phyloP scores from a whole-genome alignment of 2,797 vertebrate species.

The Anabas testudineus region DNA sequence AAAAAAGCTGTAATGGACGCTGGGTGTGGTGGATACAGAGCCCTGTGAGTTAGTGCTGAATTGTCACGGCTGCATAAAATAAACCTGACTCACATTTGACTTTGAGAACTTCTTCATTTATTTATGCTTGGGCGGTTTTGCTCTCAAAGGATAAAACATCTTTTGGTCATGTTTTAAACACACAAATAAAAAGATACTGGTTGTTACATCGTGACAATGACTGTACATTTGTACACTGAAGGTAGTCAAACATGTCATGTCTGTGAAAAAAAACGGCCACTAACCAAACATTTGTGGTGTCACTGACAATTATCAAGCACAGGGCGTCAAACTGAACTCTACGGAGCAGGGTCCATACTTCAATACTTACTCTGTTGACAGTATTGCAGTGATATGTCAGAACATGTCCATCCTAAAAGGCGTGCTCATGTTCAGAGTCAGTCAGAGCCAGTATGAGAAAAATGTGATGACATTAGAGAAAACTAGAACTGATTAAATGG shows the following conservation, averaged over 20 bases:
- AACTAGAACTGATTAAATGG: slow-evolving; percentile 1
- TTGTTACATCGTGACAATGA: slow-evolving; percentile 48
- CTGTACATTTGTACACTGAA: slow-evolving; percentile 79
- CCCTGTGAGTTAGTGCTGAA: no score
- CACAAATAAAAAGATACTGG: slow-evolving; percentile 26
- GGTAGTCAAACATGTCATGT: slow-evolving; percentile 26
- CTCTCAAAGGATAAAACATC: slow-evolving; percentile 52
- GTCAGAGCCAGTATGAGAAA: neutral
- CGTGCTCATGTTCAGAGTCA: slow-evolving; percentile 11
- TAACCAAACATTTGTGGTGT: neutral
- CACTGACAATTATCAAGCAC: slow-evolving; percentile 8
- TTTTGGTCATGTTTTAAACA: slow-evolving; percentile 37
- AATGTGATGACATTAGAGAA: slow-evolving; percentile 1
- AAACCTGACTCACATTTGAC: slow-evolving; percentile 45
- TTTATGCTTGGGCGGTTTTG: slow-evolving; percentile 51
- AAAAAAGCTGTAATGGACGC: neutral
- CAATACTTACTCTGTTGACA: neutral
- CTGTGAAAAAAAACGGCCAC: no score
- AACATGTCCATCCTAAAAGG: slow-evolving; percentile 5
- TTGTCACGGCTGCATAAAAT: neutral
- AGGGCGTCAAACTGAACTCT: slow-evolving; percentile 30
- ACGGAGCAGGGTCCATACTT: neutral
- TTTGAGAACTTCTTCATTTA: slow-evolving; percentile 75
- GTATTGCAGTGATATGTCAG: neutral
- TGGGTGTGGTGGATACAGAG: neutral